These are phyloP conservation scores for Rhaphigaster nebulosa DNA, from an alignment of 2,888 invertebrate species.

Conservation along the genomic window DNA sequence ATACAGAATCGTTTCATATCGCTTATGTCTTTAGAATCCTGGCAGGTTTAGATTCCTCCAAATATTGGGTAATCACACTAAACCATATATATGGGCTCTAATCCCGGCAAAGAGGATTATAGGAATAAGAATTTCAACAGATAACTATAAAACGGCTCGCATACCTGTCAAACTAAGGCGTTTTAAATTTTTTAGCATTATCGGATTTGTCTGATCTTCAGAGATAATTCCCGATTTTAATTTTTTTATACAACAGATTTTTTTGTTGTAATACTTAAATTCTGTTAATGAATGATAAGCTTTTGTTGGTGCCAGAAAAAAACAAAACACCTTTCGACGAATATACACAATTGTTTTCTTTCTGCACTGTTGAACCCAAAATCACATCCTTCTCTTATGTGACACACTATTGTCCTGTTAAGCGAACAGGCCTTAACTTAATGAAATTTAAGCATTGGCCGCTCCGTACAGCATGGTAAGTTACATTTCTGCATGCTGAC, in stretches of 20 bases:
- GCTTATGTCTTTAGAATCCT: not conserved
- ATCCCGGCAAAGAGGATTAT: not conserved
- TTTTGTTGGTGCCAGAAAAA: not conserved
- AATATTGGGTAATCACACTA: not conserved
- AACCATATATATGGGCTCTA: not conserved
- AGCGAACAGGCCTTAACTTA: too few species aligned
- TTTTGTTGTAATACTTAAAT: not conserved
- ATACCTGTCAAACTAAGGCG: not conserved
- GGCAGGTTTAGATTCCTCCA: not conserved
- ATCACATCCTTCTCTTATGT: too few species aligned
- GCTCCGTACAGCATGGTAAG: too few species aligned
- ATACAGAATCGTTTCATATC: not conserved
- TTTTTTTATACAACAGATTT: not conserved
- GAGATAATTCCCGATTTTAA: not conserved
- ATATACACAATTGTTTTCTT: too few species aligned
- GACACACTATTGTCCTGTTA: too few species aligned
- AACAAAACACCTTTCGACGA: too few species aligned
- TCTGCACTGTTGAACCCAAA: too few species aligned
- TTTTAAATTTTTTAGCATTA: not conserved
- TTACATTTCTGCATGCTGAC: too few species aligned
- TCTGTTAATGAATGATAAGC: not conserved
- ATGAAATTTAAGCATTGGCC: too few species aligned
- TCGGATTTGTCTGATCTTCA: not conserved
- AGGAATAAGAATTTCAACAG: not conserved
- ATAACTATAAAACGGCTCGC: not conserved